Percentiles rank a stretch among this genome's conserved stretches.
phyloP scores from a whole-genome alignment of 2,113 vertebrate genomes.

The Panthera tigris region DNA sequence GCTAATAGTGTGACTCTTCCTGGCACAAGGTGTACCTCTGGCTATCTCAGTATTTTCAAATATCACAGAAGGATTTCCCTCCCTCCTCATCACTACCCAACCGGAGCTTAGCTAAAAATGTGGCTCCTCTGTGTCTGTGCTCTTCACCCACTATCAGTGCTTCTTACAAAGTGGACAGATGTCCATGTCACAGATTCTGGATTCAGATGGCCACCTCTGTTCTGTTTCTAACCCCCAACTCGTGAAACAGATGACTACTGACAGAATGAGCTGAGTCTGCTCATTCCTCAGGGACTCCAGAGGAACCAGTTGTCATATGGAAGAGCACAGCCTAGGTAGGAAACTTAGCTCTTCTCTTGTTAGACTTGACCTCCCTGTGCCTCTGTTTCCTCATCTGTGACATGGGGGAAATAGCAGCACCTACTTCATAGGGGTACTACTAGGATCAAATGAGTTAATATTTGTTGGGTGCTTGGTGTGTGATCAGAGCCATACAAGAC shows the following conservation, averaged over 20 bases:
- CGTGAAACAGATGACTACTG: not conserved
- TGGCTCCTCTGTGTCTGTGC: not conserved
- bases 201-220: not conserved
- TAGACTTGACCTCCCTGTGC: not conserved
- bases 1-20: not conserved
- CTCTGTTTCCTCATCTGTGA: not conserved
- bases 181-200: not conserved
- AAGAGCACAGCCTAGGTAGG: not conserved
- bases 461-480: not conserved
- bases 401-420: not conserved
- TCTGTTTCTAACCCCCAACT: too few species aligned
- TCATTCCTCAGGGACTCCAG: not conserved
- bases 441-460: not conserved
- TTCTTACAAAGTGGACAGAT: not conserved
- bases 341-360: not conserved
- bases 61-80: not conserved
- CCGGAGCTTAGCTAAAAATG: not conserved
- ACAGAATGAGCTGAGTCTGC: not conserved
- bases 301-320: rapidly evolving
- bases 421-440: not conserved
- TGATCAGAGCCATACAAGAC: not conserved
- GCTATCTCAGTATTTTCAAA: not conserved
- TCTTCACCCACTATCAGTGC: not conserved
- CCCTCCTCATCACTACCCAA: too few species aligned
- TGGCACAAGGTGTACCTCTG: not conserved